These are phyloP conservation scores for Myrmecobius fasciatus DNA, from an alignment of 2,113 vertebrate species.

Conservation along the genomic window DNA sequence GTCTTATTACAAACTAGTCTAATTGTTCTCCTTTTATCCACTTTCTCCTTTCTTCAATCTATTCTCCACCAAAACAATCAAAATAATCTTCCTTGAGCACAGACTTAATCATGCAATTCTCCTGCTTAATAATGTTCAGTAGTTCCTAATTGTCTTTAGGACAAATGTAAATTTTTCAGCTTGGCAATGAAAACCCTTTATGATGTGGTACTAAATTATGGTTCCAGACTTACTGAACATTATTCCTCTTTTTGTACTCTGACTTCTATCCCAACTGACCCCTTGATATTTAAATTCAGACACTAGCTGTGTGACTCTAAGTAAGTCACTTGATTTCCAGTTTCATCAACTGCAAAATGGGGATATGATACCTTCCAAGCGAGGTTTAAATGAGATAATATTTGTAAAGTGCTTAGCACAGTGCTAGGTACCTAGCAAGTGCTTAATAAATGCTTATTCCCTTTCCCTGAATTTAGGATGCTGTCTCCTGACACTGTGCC, in stretches of 20 bases:
- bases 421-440: not conserved
- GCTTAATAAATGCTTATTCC: not conserved
- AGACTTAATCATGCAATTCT: not conserved
- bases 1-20: not conserved
- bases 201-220: not conserved
- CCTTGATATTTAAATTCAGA: not conserved
- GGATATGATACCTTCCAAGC: not conserved
- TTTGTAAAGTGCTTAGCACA: not conserved
- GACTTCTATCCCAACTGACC: not conserved
- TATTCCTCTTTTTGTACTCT: not conserved
- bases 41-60: not conserved
- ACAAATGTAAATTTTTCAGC: not conserved
- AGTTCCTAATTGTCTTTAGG: not conserved
- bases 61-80: not conserved
- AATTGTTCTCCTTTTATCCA: not conserved
- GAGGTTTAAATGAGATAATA: not conserved
- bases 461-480: not conserved
- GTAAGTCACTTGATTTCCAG: not conserved
- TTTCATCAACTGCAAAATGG: not conserved
- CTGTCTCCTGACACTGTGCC: not conserved
- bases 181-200: not conserved
- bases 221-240: not conserved
- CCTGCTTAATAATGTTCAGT: not conserved
- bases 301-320: not conserved
- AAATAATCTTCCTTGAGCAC: not conserved